Conservation (phyloP, 2,797 vertebrate genomes). For the Dermochelys coriacea region DNA sequence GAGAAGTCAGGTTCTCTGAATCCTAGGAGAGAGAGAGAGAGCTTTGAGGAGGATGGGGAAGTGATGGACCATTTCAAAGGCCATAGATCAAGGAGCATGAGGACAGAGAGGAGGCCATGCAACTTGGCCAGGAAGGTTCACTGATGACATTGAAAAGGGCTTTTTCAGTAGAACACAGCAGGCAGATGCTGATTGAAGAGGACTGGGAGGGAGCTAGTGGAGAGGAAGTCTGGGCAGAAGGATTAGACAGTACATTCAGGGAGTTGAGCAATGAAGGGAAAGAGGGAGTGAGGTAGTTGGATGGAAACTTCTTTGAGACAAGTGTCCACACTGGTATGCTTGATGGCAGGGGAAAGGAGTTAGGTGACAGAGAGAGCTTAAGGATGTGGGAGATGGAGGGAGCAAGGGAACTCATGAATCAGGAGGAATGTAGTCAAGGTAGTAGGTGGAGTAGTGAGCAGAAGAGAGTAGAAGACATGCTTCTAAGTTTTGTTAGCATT, state of each 20-base stretch:
- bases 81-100: neutral
- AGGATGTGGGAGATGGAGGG: neutral
- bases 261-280: too few relatives aligned
- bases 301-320: neutral
- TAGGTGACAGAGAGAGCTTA: neutral
- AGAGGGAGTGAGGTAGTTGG: neutral
- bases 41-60: neutral
- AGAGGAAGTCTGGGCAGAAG: neutral
- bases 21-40: neutral
- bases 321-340: neutral
- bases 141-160: neutral
- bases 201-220: neutral
- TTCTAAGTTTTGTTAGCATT: neutral
- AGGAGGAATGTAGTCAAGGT: neutral
- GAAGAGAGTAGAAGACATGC: neutral
- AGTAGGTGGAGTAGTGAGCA: neutral
- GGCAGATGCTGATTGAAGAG: neutral
- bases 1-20: neutral
- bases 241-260: neutral
- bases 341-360: neutral
- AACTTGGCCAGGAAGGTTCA: neutral
- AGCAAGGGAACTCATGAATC: neutral
- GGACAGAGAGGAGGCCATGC: neutral
- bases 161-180: neutral
- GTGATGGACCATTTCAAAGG: neutral